Evolutionary conservation across 2,797 vertebrate genomes (phyloP).

Genomic region (Chiroxiphia lanceolata): DNA sequence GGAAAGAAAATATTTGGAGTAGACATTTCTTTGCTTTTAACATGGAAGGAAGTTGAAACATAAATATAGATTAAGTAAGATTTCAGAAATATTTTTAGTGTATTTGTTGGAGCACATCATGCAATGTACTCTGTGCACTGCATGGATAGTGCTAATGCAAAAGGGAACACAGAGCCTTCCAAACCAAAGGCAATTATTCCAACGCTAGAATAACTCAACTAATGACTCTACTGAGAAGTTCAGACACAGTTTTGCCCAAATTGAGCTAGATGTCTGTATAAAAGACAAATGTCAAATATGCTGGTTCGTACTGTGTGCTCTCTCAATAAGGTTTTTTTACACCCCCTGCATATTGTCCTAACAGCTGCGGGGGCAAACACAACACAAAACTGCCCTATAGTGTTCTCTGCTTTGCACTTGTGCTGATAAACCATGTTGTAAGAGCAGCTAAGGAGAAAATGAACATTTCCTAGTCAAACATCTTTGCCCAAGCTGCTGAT

Average conservation of each 20-base stretch:
- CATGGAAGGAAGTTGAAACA: neutral
- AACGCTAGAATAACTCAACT: neutral
- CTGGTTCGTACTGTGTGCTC: neutral
- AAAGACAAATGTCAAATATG: neutral
- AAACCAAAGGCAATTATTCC: neutral
- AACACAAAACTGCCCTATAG: neutral
- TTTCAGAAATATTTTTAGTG: neutral
- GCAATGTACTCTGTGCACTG: rapidly evolving
- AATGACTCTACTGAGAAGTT: neutral
- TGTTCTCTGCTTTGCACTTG: neutral
- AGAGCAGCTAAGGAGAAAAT: neutral
- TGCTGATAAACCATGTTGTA: neutral
- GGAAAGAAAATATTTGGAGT: neutral
- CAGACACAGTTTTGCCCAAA: neutral
- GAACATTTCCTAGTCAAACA: neutral
- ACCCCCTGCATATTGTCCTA: neutral
- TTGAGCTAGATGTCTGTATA: neutral
- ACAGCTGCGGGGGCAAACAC: neutral
- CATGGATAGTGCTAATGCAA: neutral
- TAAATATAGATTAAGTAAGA: neutral
- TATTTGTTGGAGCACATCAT: neutral
- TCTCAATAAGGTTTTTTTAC: neutral
- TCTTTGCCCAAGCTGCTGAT: neutral
- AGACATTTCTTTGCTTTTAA: neutral
- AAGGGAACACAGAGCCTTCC: neutral